Percentiles rank a stretch among this genome's conserved stretches.
Conservation (phyloP, 2,888 invertebrate genomes). For the Pristionchus arcanus region DNA sequence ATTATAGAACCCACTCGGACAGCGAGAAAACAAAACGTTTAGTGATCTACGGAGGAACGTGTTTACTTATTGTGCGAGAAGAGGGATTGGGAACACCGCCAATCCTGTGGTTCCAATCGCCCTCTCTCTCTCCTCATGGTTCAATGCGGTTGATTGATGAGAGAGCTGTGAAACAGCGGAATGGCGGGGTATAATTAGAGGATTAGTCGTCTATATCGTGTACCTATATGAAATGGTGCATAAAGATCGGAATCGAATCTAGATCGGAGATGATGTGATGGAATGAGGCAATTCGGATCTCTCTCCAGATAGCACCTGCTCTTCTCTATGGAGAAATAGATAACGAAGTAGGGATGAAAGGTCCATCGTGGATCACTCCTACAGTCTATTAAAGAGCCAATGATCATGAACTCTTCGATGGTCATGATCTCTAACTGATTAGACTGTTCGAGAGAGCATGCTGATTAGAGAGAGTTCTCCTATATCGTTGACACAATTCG, state of each 20-base stretch:
- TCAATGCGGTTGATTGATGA: conserved; percentile 16
- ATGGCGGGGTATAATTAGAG: background rate
- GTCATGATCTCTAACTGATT: too few relatives aligned
- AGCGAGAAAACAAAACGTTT: background rate
- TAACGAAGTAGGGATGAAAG: background rate
- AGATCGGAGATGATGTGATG: background rate
- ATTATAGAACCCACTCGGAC: background rate
- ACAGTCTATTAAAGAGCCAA: background rate
- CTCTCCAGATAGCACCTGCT: background rate
- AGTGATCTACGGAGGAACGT: conserved; percentile 7
- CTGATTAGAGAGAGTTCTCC: too few relatives aligned
- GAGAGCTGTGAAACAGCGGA: background rate
- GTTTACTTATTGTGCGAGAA: background rate
- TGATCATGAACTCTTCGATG: too few relatives aligned
- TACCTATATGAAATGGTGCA: background rate
- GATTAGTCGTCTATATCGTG: background rate
- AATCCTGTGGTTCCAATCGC: background rate
- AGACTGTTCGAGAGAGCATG: too few relatives aligned
- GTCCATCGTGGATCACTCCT: background rate
- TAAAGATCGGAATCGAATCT: background rate
- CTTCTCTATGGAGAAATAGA: background rate
- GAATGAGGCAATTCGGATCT: background rate
- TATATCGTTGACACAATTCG: background rate
- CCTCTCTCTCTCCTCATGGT: background rate
- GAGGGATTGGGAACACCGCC: background rate